A percentile compares a stretch with the other conserved stretches of the same genome.
These are phyloP conservation scores for Semaprochilodus insignis DNA, from an alignment of 2,797 vertebrate species.

Conservation along the genomic window DNA sequence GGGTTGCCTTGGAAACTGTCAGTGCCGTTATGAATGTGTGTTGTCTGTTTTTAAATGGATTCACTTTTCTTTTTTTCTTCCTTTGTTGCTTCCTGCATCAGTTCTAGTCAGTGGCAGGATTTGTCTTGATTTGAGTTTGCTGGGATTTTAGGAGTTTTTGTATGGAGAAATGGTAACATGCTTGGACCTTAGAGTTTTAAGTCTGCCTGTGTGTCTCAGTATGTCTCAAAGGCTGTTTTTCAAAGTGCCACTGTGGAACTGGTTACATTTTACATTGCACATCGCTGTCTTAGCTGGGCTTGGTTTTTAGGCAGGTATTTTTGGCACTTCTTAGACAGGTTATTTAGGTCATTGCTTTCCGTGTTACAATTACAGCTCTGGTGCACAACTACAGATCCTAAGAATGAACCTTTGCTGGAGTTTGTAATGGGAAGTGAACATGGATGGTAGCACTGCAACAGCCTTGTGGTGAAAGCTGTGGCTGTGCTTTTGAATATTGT, in stretches of 20 bases:
- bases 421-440: neutral
- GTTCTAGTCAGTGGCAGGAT: conserved; percentile 30
- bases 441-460: neutral
- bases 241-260: neutral
- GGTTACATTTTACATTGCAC: neutral
- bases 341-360: too few species aligned
- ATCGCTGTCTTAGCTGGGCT: neutral
- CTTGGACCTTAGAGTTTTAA: neutral
- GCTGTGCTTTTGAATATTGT: too few species aligned
- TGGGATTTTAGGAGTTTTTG: conserved; percentile 6
- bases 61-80: conserved; percentile 50
- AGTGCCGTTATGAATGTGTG: conserved; percentile 51
- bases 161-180: neutral
- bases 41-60: conserved; percentile 57
- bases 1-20: conserved; percentile 73
- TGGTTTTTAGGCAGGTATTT: too few species aligned
- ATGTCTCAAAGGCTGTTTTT: neutral
- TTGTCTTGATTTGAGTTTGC: conserved; percentile 25
- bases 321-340: too few species aligned
- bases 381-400: neutral
- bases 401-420: neutral
- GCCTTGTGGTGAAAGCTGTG: too few species aligned
- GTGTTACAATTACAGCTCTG: neutral
- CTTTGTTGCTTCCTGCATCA: conserved; percentile 39
- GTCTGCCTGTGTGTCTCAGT: neutral